Percentiles rank a stretch among this genome's conserved stretches.
Conservation (phyloP, 2,113 vertebrate species). For the Pyxicephalus adspersus region DNA sequence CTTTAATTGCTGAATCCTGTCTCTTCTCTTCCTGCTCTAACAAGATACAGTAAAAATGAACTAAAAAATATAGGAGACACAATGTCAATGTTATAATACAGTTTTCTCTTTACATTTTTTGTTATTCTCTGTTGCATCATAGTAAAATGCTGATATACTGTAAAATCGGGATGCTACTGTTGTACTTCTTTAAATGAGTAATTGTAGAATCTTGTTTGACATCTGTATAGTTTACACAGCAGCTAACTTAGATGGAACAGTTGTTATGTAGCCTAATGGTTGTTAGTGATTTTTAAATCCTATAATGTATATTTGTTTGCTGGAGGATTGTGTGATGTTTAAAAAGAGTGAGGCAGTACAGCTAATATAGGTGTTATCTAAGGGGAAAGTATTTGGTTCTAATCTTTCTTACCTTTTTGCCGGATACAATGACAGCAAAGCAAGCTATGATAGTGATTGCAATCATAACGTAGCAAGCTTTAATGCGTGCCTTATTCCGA, state of each 20-base stretch:
- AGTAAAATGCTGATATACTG: neutral
- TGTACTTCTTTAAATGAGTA: neutral
- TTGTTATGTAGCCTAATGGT: neutral
- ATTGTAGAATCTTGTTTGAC: neutral
- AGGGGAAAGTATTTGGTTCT: neutral
- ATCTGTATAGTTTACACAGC: constrained; percentile 15
- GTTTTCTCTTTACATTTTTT: too few species aligned
- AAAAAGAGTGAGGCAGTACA: neutral
- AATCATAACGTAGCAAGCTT: constrained; percentile 80
- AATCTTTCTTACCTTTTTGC: constrained; percentile 69
- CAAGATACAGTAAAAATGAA: too few species aligned
- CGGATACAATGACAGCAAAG: constrained; percentile 73
- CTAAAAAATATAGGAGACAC: neutral
- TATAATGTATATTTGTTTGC: constrained; percentile 35
- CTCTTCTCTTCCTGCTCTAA: too few species aligned
- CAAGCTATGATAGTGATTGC: constrained; percentile 74
- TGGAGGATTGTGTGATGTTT: neutral
- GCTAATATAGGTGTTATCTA: constrained; percentile 16
- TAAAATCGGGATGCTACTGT: neutral
- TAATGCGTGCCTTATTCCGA: constrained; percentile 77
- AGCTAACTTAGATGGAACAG: neutral
- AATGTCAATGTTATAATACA: neutral
- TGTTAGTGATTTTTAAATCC: constrained; percentile 40
- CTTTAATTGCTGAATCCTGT: too few species aligned
- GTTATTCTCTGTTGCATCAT: neutral